Evolutionary conservation across 2,888 invertebrate species (phyloP).

Genomic region (Xanthia togata): DNA sequence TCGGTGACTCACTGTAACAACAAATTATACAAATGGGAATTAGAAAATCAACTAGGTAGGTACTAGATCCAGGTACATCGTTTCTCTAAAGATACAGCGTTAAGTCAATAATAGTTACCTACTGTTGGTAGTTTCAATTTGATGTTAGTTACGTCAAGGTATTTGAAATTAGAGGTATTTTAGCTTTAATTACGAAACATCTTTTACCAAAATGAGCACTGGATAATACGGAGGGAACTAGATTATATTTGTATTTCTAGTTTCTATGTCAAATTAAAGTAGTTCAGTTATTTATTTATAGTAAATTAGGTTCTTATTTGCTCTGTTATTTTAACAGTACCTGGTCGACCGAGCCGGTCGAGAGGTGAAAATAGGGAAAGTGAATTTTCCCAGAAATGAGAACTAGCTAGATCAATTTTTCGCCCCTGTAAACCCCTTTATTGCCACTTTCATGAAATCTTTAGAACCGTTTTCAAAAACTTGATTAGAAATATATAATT

Average conservation of each 20-base stretch:
- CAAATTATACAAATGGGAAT: slow-evolving; percentile 20
- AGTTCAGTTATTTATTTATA: not conserved
- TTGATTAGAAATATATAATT: too few species aligned
- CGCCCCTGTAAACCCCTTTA: too few species aligned
- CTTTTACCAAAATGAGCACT: not conserved
- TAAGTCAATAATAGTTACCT: slow-evolving; percentile 9
- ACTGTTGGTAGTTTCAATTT: slow-evolving; percentile 8
- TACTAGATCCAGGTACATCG: not conserved
- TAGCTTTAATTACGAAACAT: slow-evolving; percentile 3
- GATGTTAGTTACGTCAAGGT: slow-evolving; percentile 3
- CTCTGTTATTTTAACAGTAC: not conserved
- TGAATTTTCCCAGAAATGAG: too few species aligned
- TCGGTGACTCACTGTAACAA: slow-evolving; percentile 12
- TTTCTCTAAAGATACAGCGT: slow-evolving; percentile 2
- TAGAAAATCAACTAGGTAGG: slow-evolving; percentile 1
- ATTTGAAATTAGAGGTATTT: not conserved
- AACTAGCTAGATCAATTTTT: too few species aligned
- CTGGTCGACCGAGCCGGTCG: too few species aligned
- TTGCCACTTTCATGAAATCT: too few species aligned
- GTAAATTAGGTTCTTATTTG: not conserved
- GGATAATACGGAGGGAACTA: not conserved
- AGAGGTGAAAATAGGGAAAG: too few species aligned
- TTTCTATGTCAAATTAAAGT: not conserved
- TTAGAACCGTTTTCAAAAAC: too few species aligned
- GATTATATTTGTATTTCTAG: not conserved